Evolutionary conservation across 1,140 invertebrate genomes (phyloP).

Genomic region (Dufourea novaeangliae): DNA sequence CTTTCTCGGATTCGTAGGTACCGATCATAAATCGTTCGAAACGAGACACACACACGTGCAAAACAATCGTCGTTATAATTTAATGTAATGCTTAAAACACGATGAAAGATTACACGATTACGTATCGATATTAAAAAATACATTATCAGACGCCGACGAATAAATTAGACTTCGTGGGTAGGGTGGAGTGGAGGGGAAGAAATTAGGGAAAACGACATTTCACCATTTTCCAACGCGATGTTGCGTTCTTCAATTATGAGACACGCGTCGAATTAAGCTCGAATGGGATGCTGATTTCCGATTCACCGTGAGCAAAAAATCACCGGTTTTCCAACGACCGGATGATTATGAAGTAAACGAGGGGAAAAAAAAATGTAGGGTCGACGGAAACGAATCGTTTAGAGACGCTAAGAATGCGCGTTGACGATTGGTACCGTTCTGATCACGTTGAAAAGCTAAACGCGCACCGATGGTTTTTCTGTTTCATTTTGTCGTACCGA

Average conservation of each 20-base stretch:
- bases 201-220: background rate
- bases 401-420: background rate
- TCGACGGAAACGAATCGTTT: background rate
- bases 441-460: constrained; percentile 7
- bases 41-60: background rate
- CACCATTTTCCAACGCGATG: no score
- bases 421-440: background rate
- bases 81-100: constrained; percentile 5
- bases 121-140: constrained; percentile 12
- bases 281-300: constrained; percentile 1
- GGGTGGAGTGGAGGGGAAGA: background rate
- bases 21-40: background rate
- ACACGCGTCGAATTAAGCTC: background rate
- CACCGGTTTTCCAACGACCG: background rate
- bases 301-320: background rate
- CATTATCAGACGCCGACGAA: background rate
- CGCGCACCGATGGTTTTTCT: background rate
- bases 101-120: background rate
- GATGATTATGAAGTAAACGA: constrained; percentile 14
- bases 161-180: background rate
- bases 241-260: background rate
- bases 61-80: constrained; percentile 1
- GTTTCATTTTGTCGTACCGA: background rate
- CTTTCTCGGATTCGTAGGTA: background rate
- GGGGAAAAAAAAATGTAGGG: background rate